phyloP scores from a whole-genome alignment of 2,113 vertebrate genomes.

The Heterotilapia buettikoferi region DNA sequence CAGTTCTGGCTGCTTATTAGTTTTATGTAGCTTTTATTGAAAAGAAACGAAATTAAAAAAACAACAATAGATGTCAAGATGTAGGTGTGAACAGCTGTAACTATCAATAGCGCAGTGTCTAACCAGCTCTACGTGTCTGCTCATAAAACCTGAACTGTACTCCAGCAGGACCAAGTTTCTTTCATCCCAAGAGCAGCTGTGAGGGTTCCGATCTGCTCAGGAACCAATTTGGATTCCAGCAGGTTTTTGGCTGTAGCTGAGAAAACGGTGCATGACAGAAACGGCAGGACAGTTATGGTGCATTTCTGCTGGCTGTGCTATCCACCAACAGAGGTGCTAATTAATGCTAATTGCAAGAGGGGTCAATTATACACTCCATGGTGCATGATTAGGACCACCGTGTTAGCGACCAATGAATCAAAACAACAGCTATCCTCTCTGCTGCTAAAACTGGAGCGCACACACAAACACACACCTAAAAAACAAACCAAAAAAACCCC shows the following conservation, averaged over 20 bases:
- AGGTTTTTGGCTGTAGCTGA: conserved; percentile 20
- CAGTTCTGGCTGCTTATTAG: not conserved
- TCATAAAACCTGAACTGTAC: not conserved
- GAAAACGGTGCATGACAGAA: conserved; percentile 14
- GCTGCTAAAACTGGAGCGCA: not conserved
- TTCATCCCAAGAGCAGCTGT: conserved; percentile 22
- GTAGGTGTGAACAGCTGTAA: not conserved
- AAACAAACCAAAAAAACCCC: not conserved
- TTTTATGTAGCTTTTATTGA: not conserved
- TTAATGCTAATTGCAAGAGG: conserved; percentile 61
- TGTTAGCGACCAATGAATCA: conserved; percentile 34
- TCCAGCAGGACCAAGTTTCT: conserved; percentile 11
- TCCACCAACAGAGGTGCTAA: conserved; percentile 61
- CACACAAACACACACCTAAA: not conserved
- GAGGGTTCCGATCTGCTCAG: not conserved
- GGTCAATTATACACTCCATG: conserved; percentile 56
- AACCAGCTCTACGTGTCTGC: conserved; percentile 17
- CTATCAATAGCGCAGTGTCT: not conserved
- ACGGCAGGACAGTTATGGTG: conserved; percentile 31
- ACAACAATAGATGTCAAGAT: not conserved
- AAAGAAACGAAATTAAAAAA: not conserved
- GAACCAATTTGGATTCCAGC: conserved; percentile 15
- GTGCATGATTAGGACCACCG: conserved; percentile 45
- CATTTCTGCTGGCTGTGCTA: conserved; percentile 38
- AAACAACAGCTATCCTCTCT: conserved; percentile 34